Evolutionary conservation across 2,888 invertebrate species (phyloP), one percentile per base, ranked within the genome.

Genomic region (Omphaloscelis lunosa): DNA sequence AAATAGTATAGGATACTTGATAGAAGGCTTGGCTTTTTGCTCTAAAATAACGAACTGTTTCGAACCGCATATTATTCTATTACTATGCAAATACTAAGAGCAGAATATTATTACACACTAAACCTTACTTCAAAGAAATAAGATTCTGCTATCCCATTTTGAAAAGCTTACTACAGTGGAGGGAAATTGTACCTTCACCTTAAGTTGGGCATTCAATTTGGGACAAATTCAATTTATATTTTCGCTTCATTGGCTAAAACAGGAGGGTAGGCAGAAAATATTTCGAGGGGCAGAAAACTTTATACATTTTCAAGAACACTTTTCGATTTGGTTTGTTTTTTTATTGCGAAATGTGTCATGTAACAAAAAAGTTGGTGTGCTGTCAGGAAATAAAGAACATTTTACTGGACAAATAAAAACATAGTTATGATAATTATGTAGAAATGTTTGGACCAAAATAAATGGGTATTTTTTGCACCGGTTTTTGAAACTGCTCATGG

Each of bases 141-240:
- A 63, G 17, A n/a, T 15, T 65, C 17, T 56, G 0, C 8, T 20
- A 41, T 81, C 23, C 56, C 5, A 75, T 70, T 61, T 48, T 39
- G 2, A 71, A 27, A 20, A 29, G 63, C 77, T 70, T 66, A 70
- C 17, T 29, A 27, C 11, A 17, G 11, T 1, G 8, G 27, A 70
- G 20, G 53, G 15, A 56, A 68, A 59, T 48, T 59, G 41, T 67
- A 67, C 29, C 3, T 39, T 8, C 29, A 59, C 20, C 68, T 68
- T 69, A 77, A 72, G 68, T 72, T 61, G 63, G 39, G 15, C 41
- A 45, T 77, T 69, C 68, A 72, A 77, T 82, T 82, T 82, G 20
- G 20, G 39, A 56, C 34, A 77, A 77, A 82, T 77, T 81, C 83
- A 72, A 81, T 82, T 82, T 77, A 72, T 72, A 72, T 77, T 81